A percentile compares a stretch with the other conserved stretches of the same genome.
Conservation (phyloP, 1,140 invertebrate genomes). For the Aphidius gifuensis region DNA sequence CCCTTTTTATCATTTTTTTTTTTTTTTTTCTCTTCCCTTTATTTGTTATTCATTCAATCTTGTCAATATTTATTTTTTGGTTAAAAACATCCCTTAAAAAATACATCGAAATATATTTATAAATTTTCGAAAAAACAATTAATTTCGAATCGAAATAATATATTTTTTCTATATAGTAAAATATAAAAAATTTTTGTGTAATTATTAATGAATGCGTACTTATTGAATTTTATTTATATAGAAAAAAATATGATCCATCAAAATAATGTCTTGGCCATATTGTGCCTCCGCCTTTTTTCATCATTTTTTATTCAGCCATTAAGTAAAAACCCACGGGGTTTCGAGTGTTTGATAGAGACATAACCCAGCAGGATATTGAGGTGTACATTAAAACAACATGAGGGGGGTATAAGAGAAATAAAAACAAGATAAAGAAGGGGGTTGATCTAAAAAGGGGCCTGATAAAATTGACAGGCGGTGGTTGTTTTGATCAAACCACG, state of each 20-base stretch:
- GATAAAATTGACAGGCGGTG: conserved; percentile 21
- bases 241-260: conserved; percentile 20
- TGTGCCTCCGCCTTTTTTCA: conserved; percentile 13
- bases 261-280: conserved; percentile 30
- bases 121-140: no score
- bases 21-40: no score
- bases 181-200: no score
- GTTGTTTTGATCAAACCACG: conserved; percentile 40
- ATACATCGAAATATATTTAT: no score
- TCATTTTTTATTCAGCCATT: conserved; percentile 22
- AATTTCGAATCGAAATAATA: no score
- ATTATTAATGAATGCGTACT: neutral
- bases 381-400: conserved; percentile 10
- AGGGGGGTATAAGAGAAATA: conserved; percentile 1
- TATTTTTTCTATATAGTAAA: no score
- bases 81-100: no score
- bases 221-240: conserved; percentile 23
- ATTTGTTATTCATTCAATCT: no score
- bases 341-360: conserved; percentile 23
- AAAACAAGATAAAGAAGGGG: neutral
- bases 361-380: conserved; percentile 21
- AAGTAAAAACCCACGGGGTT: conserved; percentile 18
- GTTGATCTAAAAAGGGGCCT: conserved; percentile 6
- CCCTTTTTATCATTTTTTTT: no score
- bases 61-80: no score